Conservation (phyloP, 2,797 vertebrate species). For the Sardinella longiceps region DNA sequence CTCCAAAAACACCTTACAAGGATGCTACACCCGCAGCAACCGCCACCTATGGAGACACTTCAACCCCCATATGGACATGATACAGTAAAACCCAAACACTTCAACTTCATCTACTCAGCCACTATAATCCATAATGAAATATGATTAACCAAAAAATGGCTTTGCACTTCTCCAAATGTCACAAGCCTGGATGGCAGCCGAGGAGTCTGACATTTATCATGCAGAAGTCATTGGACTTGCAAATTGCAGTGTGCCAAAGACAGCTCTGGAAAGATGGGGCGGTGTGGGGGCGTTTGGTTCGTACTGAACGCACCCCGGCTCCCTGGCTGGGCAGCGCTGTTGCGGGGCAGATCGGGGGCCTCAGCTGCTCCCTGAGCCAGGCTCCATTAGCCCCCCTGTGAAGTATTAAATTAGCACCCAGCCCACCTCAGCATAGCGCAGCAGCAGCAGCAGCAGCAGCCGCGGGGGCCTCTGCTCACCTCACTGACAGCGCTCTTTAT, state of each 20-base stretch:
- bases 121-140: background rate
- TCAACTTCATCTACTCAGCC: background rate
- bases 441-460: constrained; percentile 46
- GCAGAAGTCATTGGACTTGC: constrained; percentile 9
- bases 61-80: background rate
- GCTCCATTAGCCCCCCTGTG: constrained; percentile 67
- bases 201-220: background rate
- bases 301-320: background rate
- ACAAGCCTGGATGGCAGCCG: background rate
- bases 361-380: constrained; percentile 59
- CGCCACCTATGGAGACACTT: background rate
- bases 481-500: constrained; percentile 59
- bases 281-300: background rate
- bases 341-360: constrained; percentile 50
- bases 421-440: background rate
- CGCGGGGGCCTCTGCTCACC: constrained; percentile 53
- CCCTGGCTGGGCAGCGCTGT: background rate
- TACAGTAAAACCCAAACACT: background rate
- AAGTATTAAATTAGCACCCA: constrained; percentile 68
- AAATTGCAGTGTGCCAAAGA: background rate
- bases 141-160: background rate
- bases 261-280: background rate
- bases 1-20: background rate
- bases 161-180: background rate
- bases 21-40: background rate